Base-by-base conservation (phyloP, 2,113 vertebrate species). In the Heptranchias perlo region DNA sequence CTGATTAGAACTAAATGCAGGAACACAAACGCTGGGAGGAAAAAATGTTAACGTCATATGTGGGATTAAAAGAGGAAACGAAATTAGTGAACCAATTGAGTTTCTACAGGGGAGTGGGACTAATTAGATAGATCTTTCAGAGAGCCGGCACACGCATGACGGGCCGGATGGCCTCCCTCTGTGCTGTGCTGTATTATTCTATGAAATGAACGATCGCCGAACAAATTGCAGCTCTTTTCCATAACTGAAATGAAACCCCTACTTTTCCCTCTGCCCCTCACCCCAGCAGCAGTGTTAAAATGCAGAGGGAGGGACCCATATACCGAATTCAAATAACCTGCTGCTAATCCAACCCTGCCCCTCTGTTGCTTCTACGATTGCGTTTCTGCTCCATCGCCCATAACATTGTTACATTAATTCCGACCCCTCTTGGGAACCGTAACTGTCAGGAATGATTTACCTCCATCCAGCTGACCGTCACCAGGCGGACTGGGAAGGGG, bases 401-500 rank as follows among this genome's bases (percentile, higher is more conserved):
- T 97, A 98, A 98, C 98, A 99, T 98, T 98, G 98, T 98, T 97
- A 97, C 97, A 98, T 98, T 98, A 98, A 98, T 98, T 97, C 98
- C 98, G 98, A 97, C 98, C 97, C 98, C 98, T 98, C 98, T 97
- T 96, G 98, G 98, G 98, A 98, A 98, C 98, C 98, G 98, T 99
- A 98, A 98, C 98, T 98, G 98, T 98, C 98, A 98, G 97, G 96
- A 96, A 96, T 98, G 98, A 98, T 99, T 99, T 98, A 99, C 97
- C 98, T 96, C 96, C 96, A 87, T 97, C 98, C 98, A 98, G 98
- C 98, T 98, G 98, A 98, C 35, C 31, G 82, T 58, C 86, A 64
- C 96, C 16, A 87, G 52, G 5, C 67, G 31, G 35, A 11, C 73
- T 58, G 58, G 28, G 91, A 13, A 86, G 52, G 23, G 28, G 31